Conservation (phyloP, 2,113 vertebrate species). For the Daphoenositta chrysoptera region DNA sequence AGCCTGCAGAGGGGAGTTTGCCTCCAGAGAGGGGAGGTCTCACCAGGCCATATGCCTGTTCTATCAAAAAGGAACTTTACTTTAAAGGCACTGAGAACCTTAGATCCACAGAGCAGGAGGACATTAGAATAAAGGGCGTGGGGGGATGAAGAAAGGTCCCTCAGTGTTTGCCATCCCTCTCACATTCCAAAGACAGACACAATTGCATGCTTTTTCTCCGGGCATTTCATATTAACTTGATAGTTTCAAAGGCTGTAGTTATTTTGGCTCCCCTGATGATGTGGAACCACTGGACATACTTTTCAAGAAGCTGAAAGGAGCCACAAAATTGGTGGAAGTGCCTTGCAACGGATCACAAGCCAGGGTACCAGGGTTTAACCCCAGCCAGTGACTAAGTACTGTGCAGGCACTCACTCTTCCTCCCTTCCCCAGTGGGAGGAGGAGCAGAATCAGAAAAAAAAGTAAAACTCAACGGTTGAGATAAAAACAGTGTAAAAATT, state of each 20-base stretch:
- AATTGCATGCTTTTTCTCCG: not conserved
- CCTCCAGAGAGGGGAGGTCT: not conserved
- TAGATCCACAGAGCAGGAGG: not conserved
- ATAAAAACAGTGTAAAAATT: not conserved
- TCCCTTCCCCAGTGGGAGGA: not conserved
- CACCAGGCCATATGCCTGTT: not conserved
- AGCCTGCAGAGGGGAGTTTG: not conserved
- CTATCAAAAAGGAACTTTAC: not conserved
- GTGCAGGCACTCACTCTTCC: not conserved
- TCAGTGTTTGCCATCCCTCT: not conserved
- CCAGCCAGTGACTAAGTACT: not conserved
- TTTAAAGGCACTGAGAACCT: not conserved
- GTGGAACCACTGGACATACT: not conserved
- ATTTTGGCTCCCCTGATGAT: not conserved
- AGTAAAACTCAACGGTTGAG: not conserved
- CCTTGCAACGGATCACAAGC: not conserved
- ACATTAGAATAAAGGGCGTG: not conserved
- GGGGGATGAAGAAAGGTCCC: not conserved
- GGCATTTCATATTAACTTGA: not conserved
- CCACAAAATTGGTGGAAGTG: not conserved
- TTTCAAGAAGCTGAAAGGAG: not conserved
- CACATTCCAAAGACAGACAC: not conserved
- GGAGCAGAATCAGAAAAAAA: not conserved
- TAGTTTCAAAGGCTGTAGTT: not conserved
- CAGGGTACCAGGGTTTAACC: not conserved